Evolutionary conservation across 2,888 invertebrate species (phyloP).

Genomic region (Acheta domesticus): DNA sequence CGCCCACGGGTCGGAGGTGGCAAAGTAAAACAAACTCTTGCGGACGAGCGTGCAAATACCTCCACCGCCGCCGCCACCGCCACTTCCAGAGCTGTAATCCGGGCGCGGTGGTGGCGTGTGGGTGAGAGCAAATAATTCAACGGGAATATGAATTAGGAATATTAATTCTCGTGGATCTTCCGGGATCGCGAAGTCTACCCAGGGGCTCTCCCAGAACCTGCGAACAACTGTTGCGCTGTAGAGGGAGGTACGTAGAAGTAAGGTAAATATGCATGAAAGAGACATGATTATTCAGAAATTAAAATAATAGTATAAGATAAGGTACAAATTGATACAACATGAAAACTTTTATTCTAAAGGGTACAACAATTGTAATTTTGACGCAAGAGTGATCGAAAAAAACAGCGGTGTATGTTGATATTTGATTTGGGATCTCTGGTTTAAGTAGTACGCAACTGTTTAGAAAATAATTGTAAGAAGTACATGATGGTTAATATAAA

Average conservation of each 20-base stretch:
- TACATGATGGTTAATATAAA: too few relatives aligned
- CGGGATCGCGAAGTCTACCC: not conserved
- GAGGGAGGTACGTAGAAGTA: not conserved
- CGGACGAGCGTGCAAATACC: constrained; percentile 3
- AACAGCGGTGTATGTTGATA: too few relatives aligned
- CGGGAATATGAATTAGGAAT: constrained; percentile 18
- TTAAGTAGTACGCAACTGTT: too few relatives aligned
- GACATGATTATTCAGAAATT: too few relatives aligned
- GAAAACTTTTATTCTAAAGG: too few relatives aligned
- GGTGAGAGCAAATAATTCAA: not conserved
- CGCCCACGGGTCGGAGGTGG: not conserved
- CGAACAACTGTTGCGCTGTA: constrained; percentile 2
- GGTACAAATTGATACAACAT: too few relatives aligned
- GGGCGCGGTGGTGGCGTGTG: not conserved
- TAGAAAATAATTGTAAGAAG: too few relatives aligned
- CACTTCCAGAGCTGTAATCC: not conserved
- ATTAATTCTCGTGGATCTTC: not conserved
- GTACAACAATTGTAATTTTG: too few relatives aligned
- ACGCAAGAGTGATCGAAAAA: too few relatives aligned
- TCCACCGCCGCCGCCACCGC: not conserved
- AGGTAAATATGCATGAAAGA: too few relatives aligned
- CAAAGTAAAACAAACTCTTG: constrained; percentile 6
- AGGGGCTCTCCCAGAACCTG: not conserved
- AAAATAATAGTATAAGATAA: too few relatives aligned
- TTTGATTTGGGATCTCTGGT: too few relatives aligned